phyloP scores from a whole-genome alignment of 2,113 vertebrate genomes.

The Amazona guildingii region DNA sequence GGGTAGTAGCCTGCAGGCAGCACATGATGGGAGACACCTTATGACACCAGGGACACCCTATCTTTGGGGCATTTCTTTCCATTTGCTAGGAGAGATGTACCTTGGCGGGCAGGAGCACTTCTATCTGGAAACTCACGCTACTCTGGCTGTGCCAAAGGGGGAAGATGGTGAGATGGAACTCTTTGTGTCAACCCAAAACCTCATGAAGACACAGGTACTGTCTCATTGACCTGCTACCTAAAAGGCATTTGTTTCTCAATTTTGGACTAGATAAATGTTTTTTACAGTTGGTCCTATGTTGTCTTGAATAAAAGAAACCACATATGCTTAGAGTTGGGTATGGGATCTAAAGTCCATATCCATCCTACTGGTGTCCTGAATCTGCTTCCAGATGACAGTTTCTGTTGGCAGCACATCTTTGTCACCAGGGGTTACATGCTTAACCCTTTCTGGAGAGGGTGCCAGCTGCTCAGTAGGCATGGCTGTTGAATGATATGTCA shows the following conservation, averaged over 20 bases:
- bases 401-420: background rate
- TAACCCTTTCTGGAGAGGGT: background rate
- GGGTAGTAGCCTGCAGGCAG: background rate
- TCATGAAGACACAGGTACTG: conserved; percentile 79
- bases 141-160: conserved; percentile 86
- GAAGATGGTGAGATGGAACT: conserved; percentile 95
- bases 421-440: background rate
- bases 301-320: background rate
- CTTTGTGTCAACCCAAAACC: conserved; percentile 88
- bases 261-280: background rate
- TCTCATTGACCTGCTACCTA: background rate
- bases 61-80: background rate
- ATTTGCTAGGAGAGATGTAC: conserved; percentile 85
- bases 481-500: background rate
- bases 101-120: conserved; percentile 96
- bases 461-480: background rate
- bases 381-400: background rate
- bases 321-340: background rate
- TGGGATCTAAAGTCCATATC: background rate
- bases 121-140: conserved; percentile 93
- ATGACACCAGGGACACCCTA: background rate
- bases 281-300: background rate
- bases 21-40: background rate
- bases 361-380: background rate
- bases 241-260: background rate